phyloP scores from a whole-genome alignment of 2,888 invertebrate species.

The Omphaloscelis lunosa region DNA sequence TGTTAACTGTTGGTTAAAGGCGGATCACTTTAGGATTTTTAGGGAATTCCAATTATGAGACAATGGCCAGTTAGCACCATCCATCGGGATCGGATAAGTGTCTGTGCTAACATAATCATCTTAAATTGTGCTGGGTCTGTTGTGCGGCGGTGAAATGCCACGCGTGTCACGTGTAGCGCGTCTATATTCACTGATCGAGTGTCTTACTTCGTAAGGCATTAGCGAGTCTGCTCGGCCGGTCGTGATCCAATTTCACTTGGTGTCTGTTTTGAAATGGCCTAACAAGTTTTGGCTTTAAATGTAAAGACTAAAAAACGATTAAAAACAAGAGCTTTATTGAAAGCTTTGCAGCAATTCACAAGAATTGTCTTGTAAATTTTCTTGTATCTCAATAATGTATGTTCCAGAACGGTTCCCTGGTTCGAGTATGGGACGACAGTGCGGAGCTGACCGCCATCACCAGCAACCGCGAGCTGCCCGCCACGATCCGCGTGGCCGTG shows the following conservation, averaged over 20 bases:
- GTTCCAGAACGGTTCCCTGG: slow-evolving; percentile 80
- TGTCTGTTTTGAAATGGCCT: neutral
- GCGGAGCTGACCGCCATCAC: slow-evolving; percentile 88
- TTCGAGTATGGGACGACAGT: slow-evolving; percentile 93
- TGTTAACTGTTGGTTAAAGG: neutral
- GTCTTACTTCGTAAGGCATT: slow-evolving; percentile 74
- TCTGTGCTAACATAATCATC: slow-evolving; percentile 92
- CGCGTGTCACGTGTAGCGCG: neutral
- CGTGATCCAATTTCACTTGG: neutral
- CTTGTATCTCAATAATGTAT: neutral
- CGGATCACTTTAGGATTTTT: neutral
- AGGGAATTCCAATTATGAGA: neutral
- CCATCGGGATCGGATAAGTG: slow-evolving; percentile 89
- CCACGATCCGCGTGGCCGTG: slow-evolving; percentile 91
- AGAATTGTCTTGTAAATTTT: neutral
- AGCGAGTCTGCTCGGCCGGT: neutral
- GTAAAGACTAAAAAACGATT: neutral
- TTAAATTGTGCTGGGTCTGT: slow-evolving; percentile 96
- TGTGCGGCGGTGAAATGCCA: neutral
- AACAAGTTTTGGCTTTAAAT: neutral
- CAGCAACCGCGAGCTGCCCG: slow-evolving; percentile 89
- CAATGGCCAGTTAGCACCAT: slow-evolving; percentile 71
- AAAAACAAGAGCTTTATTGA: too few species aligned
- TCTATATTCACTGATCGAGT: slow-evolving; percentile 91
- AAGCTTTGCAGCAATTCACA: too few species aligned